phyloP scores from a whole-genome alignment of 1,140 invertebrate species.

The Whitmania pigra region DNA sequence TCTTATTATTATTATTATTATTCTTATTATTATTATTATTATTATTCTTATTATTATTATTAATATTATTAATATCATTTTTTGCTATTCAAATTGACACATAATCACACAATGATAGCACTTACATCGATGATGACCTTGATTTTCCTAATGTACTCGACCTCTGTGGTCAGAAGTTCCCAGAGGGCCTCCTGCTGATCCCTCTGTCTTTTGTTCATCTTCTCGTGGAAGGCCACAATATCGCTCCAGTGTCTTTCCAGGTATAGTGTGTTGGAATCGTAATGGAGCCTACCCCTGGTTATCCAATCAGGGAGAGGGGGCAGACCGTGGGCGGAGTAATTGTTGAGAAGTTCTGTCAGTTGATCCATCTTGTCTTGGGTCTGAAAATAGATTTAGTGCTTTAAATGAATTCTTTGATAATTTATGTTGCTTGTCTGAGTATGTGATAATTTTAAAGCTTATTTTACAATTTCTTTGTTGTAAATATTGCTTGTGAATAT shows the following conservation, averaged over 20 bases:
- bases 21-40: too few relatives aligned
- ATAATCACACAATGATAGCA: slow-evolving; percentile 27
- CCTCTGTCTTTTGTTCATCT: slow-evolving; percentile 4
- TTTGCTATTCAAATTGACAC: not conserved
- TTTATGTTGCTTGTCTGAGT: not conserved
- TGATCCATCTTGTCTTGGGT: slow-evolving; percentile 26
- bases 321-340: slow-evolving; percentile 28
- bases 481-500: too few relatives aligned
- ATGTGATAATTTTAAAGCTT: not conserved
- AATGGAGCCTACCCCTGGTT: slow-evolving; percentile 29
- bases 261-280: slow-evolving; percentile 43
- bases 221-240: slow-evolving; percentile 47
- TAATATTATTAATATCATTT: too few relatives aligned
- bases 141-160: slow-evolving; percentile 68
- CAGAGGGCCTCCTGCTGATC: slow-evolving; percentile 79
- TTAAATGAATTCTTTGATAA: not conserved
- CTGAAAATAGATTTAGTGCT: not conserved
- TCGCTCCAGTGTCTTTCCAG: slow-evolving; percentile 58
- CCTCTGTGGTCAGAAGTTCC: slow-evolving; percentile 76
- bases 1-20: too few relatives aligned
- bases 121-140: slow-evolving; percentile 74
- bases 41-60: too few relatives aligned
- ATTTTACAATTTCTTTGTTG: not conserved
- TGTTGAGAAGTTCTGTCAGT: slow-evolving; percentile 36
- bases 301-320: slow-evolving; percentile 30